Conservation (phyloP, 2,113 vertebrate genomes). For the Hydrolagus affinis region DNA sequence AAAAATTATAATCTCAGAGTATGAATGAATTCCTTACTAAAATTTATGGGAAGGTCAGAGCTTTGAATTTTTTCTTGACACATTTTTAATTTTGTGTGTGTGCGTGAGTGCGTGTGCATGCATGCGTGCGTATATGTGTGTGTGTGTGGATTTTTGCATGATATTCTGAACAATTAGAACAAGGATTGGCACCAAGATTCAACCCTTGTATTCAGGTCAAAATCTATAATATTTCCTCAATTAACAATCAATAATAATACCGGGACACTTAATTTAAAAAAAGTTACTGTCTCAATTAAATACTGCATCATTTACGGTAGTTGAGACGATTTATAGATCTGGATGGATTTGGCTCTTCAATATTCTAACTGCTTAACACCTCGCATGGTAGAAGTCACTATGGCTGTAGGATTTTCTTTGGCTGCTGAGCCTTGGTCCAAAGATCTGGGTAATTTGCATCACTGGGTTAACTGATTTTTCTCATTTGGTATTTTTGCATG, state of each 20-base stretch:
- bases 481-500: conserved; percentile 63
- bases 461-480: conserved; percentile 52
- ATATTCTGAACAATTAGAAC: too few species aligned
- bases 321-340: background rate
- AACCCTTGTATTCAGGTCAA: too few species aligned
- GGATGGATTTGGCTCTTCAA: background rate
- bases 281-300: background rate
- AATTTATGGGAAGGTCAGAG: too few species aligned
- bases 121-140: too few species aligned
- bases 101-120: too few species aligned
- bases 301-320: background rate
- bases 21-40: too few species aligned
- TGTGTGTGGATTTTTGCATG: too few species aligned
- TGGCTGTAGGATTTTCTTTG: conserved; percentile 28
- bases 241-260: background rate
- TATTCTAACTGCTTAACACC: background rate
- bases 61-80: too few species aligned
- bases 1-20: too few species aligned
- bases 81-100: too few species aligned
- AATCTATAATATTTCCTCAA: background rate
- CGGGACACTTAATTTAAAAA: background rate
- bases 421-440: conserved; percentile 59
- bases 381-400: background rate
- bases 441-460: conserved; percentile 39
- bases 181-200: too few species aligned